These are phyloP conservation scores for Volucella bombylans DNA, from an alignment of 2,888 invertebrate genomes.

Conservation along the genomic window DNA sequence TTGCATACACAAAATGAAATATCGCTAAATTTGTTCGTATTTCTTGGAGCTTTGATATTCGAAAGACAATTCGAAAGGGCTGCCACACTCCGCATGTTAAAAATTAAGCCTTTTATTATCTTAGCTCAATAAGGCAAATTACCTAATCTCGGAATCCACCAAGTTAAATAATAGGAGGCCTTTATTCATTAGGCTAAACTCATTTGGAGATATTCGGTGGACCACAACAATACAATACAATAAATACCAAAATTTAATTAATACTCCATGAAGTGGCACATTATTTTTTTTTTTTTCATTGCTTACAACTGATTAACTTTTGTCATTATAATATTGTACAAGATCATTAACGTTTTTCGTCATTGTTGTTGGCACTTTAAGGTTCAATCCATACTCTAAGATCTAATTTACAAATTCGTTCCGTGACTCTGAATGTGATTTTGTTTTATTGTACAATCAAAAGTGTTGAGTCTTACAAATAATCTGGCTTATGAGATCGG, in stretches of 20 bases:
- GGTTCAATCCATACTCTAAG: neutral
- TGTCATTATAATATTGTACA: constrained; percentile 2
- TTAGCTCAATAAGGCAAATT: constrained; percentile 36
- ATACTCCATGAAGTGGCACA: neutral
- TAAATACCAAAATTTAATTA: constrained; percentile 17
- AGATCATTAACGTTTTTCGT: neutral
- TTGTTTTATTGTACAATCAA: neutral
- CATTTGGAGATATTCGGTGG: constrained; percentile 16
- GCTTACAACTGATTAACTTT: constrained; percentile 21
- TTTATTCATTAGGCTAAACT: constrained; percentile 52
- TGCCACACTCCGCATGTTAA: constrained; percentile 10
- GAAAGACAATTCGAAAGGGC: constrained; percentile 24
- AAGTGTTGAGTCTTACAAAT: constrained; percentile 13
- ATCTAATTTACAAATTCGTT: neutral
- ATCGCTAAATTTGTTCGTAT: no score
- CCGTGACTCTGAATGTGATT: neutral
- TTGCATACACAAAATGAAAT: no score
- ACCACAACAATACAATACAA: neutral
- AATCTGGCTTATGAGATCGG: constrained; percentile 46
- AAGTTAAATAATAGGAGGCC: constrained; percentile 9
- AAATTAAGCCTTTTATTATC: constrained; percentile 39
- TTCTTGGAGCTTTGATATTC: no score
- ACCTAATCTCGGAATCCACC: constrained; percentile 18
- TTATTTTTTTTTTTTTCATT: constrained; percentile 24
- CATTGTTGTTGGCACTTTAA: neutral